phyloP scores from a whole-genome alignment of 2,113 vertebrate genomes.

The Dipodomys spectabilis region DNA sequence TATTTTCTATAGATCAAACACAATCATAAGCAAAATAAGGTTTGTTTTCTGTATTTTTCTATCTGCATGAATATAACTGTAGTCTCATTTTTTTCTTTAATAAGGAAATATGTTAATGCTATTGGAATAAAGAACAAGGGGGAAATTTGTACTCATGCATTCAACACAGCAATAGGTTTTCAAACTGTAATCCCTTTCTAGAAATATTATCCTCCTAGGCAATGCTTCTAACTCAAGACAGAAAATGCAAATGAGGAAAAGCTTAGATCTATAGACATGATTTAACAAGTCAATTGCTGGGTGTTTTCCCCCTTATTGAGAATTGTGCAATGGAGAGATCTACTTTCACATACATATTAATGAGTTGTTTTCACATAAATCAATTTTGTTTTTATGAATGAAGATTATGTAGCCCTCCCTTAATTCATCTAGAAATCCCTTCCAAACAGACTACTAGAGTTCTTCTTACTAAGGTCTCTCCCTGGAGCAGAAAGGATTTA shows the following conservation, averaged over 20 bases:
- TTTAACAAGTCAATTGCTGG: neutral
- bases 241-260: constrained; percentile 20
- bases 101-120: neutral
- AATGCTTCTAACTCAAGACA: neutral
- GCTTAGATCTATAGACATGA: neutral
- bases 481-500: constrained; percentile 69
- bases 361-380: constrained; percentile 59
- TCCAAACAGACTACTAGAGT: constrained; percentile 29
- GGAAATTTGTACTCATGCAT: neutral
- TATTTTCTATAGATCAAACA: neutral
- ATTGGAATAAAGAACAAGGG: neutral
- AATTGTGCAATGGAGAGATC: neutral
- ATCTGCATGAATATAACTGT: neutral
- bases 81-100: neutral
- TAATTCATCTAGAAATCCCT: constrained; percentile 57
- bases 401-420: constrained; percentile 64
- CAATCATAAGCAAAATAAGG: neutral
- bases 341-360: constrained; percentile 41
- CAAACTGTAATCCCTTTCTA: neutral
- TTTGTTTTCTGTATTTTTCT: neutral
- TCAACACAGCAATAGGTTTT: constrained; percentile 7
- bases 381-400: constrained; percentile 63
- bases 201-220: neutral
- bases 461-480: constrained; percentile 44
- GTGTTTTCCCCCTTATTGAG: neutral